Conservation (phyloP, 2,797 vertebrate species). For the Salarias fasciatus region DNA sequence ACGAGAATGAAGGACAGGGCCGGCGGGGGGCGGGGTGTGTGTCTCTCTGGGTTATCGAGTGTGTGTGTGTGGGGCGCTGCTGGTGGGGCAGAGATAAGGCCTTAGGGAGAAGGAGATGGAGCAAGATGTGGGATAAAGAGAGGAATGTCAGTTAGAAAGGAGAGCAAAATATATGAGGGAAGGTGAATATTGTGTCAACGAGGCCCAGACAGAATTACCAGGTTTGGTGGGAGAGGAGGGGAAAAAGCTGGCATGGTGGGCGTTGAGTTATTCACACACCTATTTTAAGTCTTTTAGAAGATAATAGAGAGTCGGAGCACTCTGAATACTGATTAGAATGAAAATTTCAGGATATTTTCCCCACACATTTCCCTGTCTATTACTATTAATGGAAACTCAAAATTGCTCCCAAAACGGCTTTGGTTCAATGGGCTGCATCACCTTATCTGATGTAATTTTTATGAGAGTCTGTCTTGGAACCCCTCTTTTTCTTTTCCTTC, state of each 20-base stretch:
- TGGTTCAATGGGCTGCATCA: constrained; percentile 58
- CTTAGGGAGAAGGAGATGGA: constrained; percentile 47
- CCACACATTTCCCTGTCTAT: constrained; percentile 47
- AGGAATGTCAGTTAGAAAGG: constrained; percentile 42
- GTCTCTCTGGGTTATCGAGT: constrained; percentile 21
- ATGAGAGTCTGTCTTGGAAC: constrained; percentile 60
- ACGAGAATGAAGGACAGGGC: constrained; percentile 56
- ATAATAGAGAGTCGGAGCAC: constrained; percentile 41
- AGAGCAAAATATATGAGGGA: constrained; percentile 5
- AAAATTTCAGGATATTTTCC: constrained; percentile 48
- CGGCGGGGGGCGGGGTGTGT: neutral
- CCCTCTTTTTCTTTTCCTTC: neutral
- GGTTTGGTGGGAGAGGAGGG: constrained; percentile 11
- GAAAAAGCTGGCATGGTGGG: constrained; percentile 13
- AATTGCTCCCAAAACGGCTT: constrained; percentile 53
- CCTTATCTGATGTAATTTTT: constrained; percentile 69
- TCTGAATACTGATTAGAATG: constrained; percentile 53
- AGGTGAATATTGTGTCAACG: constrained; percentile 36
- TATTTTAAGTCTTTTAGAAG: constrained; percentile 50
- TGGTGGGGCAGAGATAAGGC: constrained; percentile 60
- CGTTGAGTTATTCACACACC: constrained; percentile 48
- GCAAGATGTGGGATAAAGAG: constrained; percentile 56
- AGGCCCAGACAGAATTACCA: constrained; percentile 24
- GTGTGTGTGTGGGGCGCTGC: constrained; percentile 30
- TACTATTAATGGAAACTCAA: constrained; percentile 59